Evolutionary conservation across 2,797 vertebrate species (phyloP).

Genomic region (Clamator glandarius): DNA sequence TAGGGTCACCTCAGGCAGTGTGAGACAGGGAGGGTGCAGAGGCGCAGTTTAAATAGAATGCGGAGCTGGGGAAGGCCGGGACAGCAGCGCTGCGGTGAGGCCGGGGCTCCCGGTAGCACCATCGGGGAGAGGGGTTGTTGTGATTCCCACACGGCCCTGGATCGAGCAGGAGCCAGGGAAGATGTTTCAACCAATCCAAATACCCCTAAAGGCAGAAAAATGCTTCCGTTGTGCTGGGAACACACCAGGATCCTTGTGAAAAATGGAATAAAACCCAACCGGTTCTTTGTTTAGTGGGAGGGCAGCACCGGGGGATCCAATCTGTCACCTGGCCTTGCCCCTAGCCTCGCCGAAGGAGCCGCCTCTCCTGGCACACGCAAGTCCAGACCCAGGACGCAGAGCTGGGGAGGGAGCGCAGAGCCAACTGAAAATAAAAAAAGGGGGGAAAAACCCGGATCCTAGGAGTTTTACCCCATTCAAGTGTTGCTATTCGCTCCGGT

Average conservation of each 20-base stretch:
- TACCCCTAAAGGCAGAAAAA: no score
- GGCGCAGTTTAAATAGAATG: neutral
- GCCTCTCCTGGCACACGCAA: no score
- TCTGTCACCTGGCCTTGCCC: neutral
- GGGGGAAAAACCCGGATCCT: no score
- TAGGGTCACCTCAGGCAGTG: constrained; percentile 30
- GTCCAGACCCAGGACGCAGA: neutral
- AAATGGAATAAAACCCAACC: no score
- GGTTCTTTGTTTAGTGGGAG: no score
- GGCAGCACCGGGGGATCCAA: neutral
- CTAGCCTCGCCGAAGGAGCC: no score
- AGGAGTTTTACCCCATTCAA: no score
- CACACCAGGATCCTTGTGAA: no score
- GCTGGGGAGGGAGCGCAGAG: neutral
- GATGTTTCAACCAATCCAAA: no score
- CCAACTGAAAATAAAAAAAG: neutral
- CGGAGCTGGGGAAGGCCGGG: neutral
- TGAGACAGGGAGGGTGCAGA: neutral
- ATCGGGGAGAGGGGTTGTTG: neutral
- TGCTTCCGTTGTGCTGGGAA: no score
- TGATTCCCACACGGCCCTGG: neutral
- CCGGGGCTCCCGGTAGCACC: constrained; percentile 62
- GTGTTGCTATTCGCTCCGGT: neutral
- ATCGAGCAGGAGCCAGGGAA: no score
- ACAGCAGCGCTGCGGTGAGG: neutral